These are phyloP conservation scores for Malurus splendens DNA, from an alignment of 2,797 vertebrate species.

Conservation along the genomic window DNA sequence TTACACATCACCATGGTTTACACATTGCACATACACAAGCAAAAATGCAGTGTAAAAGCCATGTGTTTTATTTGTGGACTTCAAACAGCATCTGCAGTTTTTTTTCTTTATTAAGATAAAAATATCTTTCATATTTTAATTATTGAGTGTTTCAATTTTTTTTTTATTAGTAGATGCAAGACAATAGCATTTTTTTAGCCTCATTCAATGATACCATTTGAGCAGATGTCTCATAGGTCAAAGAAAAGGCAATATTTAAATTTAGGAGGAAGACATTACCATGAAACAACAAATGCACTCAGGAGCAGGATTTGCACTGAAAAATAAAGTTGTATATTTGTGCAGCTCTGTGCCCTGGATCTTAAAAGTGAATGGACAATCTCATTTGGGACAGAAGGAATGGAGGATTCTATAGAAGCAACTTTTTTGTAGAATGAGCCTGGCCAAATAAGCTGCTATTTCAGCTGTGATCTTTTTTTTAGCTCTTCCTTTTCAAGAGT, in stretches of 20 bases:
- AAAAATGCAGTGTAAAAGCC: background rate
- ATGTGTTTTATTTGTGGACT: background rate
- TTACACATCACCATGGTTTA: background rate
- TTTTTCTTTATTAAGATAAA: background rate
- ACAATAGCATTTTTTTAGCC: background rate
- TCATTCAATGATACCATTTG: background rate
- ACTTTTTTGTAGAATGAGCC: background rate
- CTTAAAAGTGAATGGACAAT: background rate
- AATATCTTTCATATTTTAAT: background rate
- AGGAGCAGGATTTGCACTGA: background rate
- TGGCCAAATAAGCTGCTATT: background rate
- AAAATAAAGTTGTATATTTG: background rate
- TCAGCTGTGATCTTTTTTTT: background rate
- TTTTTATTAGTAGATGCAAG: background rate
- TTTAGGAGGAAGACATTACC: background rate
- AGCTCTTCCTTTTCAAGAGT: background rate
- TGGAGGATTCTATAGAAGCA: background rate
- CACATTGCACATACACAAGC: background rate
- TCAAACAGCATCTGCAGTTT: background rate
- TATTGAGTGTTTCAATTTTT: background rate
- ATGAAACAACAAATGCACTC: background rate
- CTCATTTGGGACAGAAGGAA: background rate
- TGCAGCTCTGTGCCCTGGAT: background rate
- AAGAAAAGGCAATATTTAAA: background rate
- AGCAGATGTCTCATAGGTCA: background rate